These are phyloP conservation scores for Entomobrya proxima DNA, from an alignment of 2,888 invertebrate genomes.

Conservation along the genomic window DNA sequence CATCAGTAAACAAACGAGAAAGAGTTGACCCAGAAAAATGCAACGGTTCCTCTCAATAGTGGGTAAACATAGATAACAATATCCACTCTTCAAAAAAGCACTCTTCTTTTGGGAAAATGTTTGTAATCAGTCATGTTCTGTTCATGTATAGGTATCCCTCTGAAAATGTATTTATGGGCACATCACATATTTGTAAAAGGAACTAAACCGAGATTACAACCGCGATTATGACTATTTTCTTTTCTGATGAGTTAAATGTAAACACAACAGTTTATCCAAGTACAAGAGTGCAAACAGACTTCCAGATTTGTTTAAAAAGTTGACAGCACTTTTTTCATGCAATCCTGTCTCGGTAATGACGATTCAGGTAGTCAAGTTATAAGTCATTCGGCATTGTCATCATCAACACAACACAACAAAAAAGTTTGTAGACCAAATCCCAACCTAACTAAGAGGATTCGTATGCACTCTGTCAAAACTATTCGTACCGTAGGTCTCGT, in stretches of 20 bases:
- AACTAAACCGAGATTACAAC: conserved; percentile 39
- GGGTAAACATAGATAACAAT: conserved; percentile 17
- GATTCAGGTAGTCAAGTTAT: neutral
- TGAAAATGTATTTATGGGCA: neutral
- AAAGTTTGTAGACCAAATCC: neutral
- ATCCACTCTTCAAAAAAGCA: neutral
- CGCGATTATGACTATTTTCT: conserved; percentile 7
- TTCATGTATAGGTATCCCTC: neutral
- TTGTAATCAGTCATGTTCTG: conserved; percentile 19
- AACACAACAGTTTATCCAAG: conserved; percentile 4
- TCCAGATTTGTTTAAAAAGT: neutral
- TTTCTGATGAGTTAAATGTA: neutral
- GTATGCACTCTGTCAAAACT: conserved; percentile 17
- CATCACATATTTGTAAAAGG: conserved; percentile 18
- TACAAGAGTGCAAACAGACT: conserved; percentile 1
- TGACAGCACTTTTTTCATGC: neutral
- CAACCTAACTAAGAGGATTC: neutral
- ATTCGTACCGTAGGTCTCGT: conserved; percentile 36
- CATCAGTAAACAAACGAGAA: conserved; percentile 38
- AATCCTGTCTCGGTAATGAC: neutral
- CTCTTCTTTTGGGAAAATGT: conserved; percentile 3
- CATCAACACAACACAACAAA: neutral
- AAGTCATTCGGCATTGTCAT: neutral
- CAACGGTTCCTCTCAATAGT: conserved; percentile 49
- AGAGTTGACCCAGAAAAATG: conserved; percentile 64